Conservation (phyloP, 2,888 invertebrate species). For the Hyalella azteca region DNA sequence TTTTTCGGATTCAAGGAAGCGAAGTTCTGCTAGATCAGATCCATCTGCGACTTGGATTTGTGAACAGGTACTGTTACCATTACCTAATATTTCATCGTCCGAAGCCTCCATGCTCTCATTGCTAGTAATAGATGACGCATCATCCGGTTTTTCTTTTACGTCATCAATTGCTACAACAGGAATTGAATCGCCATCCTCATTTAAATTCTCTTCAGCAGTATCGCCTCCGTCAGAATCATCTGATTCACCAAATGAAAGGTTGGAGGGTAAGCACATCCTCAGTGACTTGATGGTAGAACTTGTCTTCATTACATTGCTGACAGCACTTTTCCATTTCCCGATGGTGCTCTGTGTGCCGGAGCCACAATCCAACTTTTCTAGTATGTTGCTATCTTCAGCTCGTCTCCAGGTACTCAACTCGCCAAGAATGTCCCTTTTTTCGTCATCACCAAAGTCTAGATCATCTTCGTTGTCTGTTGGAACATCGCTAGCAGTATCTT, state of each 20-base stretch:
- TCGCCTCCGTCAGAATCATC: constrained; percentile 42
- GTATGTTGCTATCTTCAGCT: constrained; percentile 11
- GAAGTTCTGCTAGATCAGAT: constrained; percentile 49
- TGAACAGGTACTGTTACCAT: too few relatives aligned
- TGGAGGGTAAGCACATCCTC: constrained; percentile 11
- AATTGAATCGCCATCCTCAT: constrained; percentile 49
- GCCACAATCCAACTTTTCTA: constrained; percentile 26
- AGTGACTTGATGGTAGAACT: constrained; percentile 17
- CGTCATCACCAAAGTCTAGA: constrained; percentile 15
- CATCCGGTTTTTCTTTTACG: constrained; percentile 42
- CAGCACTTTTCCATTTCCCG: constrained; percentile 34
- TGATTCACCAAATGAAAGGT: constrained; percentile 41
- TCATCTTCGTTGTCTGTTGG: constrained; percentile 16
- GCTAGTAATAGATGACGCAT: constrained; percentile 37
- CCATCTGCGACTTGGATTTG: constrained; percentile 43
- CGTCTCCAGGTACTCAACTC: constrained; percentile 23
- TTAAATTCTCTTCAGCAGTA: constrained; percentile 53
- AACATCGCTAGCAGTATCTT: not conserved
- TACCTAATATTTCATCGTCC: constrained; percentile 40
- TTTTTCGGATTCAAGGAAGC: constrained; percentile 49
- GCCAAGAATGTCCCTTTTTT: constrained; percentile 3
- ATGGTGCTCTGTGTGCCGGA: constrained; percentile 23
- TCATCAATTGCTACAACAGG: constrained; percentile 37
- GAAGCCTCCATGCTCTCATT: not conserved
- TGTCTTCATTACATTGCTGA: constrained; percentile 15